Evolutionary conservation across 2,113 vertebrate genomes (phyloP).

Genomic region (Forbesichthys papilliferus): DNA sequence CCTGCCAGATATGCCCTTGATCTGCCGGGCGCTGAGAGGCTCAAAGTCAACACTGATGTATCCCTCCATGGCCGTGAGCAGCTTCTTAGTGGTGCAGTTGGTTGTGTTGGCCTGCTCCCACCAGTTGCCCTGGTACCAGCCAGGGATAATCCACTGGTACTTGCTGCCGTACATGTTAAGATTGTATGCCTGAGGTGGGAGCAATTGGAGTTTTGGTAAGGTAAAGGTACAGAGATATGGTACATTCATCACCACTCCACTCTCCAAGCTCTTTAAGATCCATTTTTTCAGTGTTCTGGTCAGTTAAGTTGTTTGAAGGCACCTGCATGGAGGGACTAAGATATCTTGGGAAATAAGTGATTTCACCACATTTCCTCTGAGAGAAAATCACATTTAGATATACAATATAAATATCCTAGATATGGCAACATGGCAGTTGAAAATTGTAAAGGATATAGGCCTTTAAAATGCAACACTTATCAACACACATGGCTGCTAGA

Average conservation of each 20-base stretch:
- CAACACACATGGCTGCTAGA: background rate
- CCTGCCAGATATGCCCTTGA: slow-evolving; percentile 94
- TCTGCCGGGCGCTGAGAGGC: slow-evolving; percentile 91
- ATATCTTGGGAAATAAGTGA: no score
- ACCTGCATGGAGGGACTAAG: no score
- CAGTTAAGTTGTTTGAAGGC: no score
- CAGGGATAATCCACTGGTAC: slow-evolving; percentile 99
- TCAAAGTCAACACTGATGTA: slow-evolving; percentile 98
- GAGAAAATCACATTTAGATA: background rate
- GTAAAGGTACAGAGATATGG: background rate
- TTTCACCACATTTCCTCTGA: no score
- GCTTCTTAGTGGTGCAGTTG: slow-evolving; percentile 89
- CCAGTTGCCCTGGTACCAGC: slow-evolving; percentile 97
- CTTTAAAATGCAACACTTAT: no score
- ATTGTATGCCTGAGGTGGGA: slow-evolving; percentile 83
- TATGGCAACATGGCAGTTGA: no score
- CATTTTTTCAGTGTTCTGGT: background rate
- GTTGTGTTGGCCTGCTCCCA: slow-evolving; percentile 95
- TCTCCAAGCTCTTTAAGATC: background rate
- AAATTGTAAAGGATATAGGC: no score
- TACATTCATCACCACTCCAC: background rate
- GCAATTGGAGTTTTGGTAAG: background rate
- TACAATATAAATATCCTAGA: background rate
- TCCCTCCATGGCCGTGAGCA: slow-evolving; percentile 95
- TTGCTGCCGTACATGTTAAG: slow-evolving; percentile 97